Conservation (phyloP, 2,113 vertebrate species). For the Psilopsiagon aurifrons region DNA sequence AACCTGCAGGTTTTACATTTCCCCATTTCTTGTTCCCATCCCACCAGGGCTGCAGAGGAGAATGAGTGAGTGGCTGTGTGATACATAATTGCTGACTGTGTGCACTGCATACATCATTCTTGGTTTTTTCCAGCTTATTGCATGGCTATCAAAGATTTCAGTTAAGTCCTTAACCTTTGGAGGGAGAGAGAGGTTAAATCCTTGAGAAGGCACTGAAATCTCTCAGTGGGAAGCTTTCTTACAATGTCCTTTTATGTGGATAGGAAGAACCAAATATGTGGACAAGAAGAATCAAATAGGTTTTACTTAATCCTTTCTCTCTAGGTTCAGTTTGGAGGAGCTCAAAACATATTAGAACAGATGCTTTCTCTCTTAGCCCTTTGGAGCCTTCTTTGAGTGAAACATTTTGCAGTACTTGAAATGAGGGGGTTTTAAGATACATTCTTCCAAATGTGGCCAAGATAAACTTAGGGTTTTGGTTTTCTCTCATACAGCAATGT, state of each 20-base stretch:
- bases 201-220: background rate
- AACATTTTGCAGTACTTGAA: background rate
- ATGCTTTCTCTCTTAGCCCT: background rate
- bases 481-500: background rate
- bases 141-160: background rate
- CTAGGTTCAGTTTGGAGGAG: background rate
- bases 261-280: background rate
- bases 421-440: background rate
- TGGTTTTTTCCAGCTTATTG: background rate
- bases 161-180: background rate
- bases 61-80: background rate
- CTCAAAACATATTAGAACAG: background rate
- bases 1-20: background rate
- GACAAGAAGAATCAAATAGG: background rate
- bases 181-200: background rate
- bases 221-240: background rate
- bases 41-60: background rate
- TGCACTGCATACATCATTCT: background rate
- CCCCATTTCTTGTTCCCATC: background rate
- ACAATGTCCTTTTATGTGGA: background rate
- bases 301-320: background rate
- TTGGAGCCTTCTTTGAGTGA: background rate
- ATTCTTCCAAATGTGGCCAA: background rate
- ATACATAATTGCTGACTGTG: background rate
- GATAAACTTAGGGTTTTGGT: background rate